A percentile compares a stretch with the other conserved stretches of the same genome.
These are phyloP conservation scores for Meganola albula DNA, from an alignment of 2,888 invertebrate species.

Conservation along the genomic window DNA sequence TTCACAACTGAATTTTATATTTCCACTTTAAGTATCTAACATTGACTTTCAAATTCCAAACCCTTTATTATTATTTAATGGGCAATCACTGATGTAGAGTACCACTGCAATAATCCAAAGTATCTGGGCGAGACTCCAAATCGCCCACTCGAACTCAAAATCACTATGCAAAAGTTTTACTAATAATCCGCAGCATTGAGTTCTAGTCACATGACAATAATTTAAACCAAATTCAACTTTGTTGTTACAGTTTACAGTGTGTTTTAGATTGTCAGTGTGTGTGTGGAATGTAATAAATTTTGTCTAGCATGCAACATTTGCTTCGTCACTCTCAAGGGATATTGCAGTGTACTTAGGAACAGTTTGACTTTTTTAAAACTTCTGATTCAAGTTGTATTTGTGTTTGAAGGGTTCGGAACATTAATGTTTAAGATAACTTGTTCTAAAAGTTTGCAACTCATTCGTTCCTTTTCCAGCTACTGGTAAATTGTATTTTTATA, in stretches of 20 bases:
- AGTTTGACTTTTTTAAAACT: constrained; percentile 27
- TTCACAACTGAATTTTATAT: too few species aligned
- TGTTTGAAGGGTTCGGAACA: too few species aligned
- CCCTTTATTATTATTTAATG: constrained; percentile 14
- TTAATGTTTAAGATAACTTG: too few species aligned
- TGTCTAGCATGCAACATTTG: constrained; percentile 51
- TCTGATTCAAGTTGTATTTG: constrained; percentile 25
- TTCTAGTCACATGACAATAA: constrained; percentile 25
- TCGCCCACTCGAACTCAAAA: constrained; percentile 40
- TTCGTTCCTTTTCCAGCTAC: too few species aligned
- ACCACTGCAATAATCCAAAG: constrained; percentile 22
- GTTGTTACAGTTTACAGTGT: constrained; percentile 10
- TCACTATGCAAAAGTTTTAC: constrained; percentile 41
- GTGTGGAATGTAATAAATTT: constrained; percentile 40
- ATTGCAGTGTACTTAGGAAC: constrained; percentile 34
- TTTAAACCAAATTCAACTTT: constrained; percentile 15
- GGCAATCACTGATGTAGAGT: constrained; percentile 13
- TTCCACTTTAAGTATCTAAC: too few species aligned
- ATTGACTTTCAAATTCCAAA: too few species aligned
- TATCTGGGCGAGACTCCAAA: constrained; percentile 29
- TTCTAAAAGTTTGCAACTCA: too few species aligned
- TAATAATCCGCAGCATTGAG: constrained; percentile 38
- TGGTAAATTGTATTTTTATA: too few species aligned
- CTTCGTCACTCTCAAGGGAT: constrained; percentile 46
- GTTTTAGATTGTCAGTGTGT: neutral